These are phyloP conservation scores for Cacoxenus indagator DNA, from an alignment of 2,888 invertebrate genomes.

Conservation along the genomic window DNA sequence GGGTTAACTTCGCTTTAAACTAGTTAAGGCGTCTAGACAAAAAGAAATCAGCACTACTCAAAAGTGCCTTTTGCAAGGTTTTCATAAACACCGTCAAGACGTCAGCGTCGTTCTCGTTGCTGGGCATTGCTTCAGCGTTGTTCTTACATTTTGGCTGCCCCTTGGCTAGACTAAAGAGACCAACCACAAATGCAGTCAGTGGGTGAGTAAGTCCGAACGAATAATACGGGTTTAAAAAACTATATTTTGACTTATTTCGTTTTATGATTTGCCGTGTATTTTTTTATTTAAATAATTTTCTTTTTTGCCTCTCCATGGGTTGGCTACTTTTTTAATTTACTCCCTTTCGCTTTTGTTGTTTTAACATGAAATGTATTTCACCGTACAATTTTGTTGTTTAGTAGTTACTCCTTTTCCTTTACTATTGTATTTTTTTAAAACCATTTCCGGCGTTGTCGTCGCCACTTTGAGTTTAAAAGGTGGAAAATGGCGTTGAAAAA, in stretches of 20 bases:
- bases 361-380: conserved; percentile 8
- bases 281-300: not conserved
- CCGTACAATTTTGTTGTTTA: not conserved
- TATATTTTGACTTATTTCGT: conserved; percentile 4
- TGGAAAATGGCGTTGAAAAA: conserved; percentile 48
- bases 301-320: not conserved
- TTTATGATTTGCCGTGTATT: conserved; percentile 2
- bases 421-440: conserved; percentile 18
- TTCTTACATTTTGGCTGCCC: conserved; percentile 25
- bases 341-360: not conserved
- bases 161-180: not conserved
- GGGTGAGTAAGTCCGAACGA: not conserved
- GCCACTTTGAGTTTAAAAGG: conserved; percentile 27
- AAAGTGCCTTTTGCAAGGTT: conserved; percentile 10
- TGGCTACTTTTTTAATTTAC: conserved; percentile 18
- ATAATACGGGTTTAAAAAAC: not conserved
- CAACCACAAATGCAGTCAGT: not conserved
- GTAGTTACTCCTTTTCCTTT: not conserved
- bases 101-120: conserved; percentile 24
- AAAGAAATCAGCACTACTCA: not conserved
- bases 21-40: not conserved
- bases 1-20: too few species aligned
- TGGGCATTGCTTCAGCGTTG: conserved; percentile 26
- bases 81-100: conserved; percentile 43
- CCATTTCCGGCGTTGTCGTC: conserved; percentile 35